Percentiles rank a stretch among this genome's conserved stretches.
Conservation (phyloP, 1,140 invertebrate species). For the Euura lappo region DNA sequence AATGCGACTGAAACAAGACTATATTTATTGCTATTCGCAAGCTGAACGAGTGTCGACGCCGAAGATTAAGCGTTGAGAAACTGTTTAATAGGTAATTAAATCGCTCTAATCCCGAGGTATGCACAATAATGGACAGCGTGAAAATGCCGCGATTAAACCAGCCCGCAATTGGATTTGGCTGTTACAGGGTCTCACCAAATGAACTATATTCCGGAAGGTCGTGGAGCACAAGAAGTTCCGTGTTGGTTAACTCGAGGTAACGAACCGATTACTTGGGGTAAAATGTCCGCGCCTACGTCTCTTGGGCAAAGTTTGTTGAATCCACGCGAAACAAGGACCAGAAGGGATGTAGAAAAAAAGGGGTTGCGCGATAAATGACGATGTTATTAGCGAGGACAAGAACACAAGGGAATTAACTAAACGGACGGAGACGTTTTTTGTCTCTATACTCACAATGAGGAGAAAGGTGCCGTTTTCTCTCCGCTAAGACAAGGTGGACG, state of each 20-base stretch:
- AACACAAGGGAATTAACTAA: slow-evolving; percentile 1
- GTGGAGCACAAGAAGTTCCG: neutral
- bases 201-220: neutral
- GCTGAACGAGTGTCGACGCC: neutral
- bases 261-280: neutral
- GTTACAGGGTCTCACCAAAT: too few relatives aligned
- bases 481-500: neutral
- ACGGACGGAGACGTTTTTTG: neutral
- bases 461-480: neutral
- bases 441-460: neutral
- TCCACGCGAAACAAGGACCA: neutral
- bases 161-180: too few relatives aligned
- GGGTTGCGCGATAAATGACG: neutral
- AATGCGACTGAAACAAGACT: neutral
- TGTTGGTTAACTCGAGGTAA: neutral
- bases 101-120: neutral
- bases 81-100: neutral
- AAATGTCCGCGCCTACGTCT: neutral
- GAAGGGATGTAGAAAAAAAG: neutral
- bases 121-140: neutral
- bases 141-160: too few relatives aligned
- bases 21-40: neutral
- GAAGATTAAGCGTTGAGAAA: neutral
- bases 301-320: neutral
- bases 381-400: slow-evolving; percentile 1